A percentile compares a stretch with the other conserved stretches of the same genome.
Evolutionary conservation across 2,888 invertebrate species (phyloP).

Genomic region (Brachyptera putata): DNA sequence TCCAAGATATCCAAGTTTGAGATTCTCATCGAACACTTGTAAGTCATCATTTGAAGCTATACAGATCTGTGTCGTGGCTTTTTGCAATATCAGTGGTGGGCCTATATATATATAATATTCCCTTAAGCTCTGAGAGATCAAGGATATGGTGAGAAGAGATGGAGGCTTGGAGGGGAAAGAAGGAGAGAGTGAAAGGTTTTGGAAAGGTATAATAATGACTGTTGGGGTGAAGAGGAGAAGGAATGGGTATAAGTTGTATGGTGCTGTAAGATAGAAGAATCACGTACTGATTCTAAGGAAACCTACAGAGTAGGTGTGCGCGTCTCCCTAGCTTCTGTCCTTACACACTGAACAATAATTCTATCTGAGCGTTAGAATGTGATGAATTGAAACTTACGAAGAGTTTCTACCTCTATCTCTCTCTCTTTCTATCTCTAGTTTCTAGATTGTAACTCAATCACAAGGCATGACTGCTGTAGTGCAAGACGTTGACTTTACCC

Average conservation of each 20-base stretch:
- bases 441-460: not conserved
- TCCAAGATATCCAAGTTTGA: too few relatives aligned
- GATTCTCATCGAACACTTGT: too few relatives aligned
- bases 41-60: too few relatives aligned
- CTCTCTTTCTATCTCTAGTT: not conserved
- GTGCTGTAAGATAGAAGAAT: not conserved
- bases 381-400: conserved; percentile 12
- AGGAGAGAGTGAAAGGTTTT: not conserved
- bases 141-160: not conserved
- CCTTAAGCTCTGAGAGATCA: not conserved
- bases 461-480: not conserved
- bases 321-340: not conserved
- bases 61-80: too few relatives aligned
- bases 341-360: not conserved
- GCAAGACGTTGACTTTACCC: not conserved
- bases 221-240: not conserved
- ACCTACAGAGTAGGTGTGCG: not conserved
- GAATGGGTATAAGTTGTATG: not conserved
- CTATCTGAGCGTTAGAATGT: conserved; percentile 1
- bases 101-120: not conserved
- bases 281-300: not conserved
- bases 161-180: not conserved
- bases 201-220: not conserved
- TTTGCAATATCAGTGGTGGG: not conserved
- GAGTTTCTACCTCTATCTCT: not conserved